phyloP scores from a whole-genome alignment of 2,888 invertebrate species.

The Nymphalis c-album region DNA sequence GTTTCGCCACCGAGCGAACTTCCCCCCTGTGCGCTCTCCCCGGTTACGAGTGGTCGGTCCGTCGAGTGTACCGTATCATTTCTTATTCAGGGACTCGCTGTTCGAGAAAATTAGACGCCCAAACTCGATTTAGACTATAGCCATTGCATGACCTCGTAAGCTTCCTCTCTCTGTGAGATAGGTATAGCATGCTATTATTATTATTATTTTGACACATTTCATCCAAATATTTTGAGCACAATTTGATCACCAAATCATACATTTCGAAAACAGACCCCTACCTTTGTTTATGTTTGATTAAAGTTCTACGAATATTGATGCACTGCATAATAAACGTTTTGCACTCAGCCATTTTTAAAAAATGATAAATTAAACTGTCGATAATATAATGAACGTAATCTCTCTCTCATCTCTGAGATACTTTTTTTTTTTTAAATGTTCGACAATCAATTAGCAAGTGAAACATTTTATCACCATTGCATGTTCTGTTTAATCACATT shows the following conservation, averaged over 20 bases:
- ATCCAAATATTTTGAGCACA: conserved; percentile 15
- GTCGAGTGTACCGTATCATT: conserved; percentile 10
- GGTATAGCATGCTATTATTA: conserved; percentile 13
- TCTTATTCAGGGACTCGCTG: conserved; percentile 32
- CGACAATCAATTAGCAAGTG: neutral
- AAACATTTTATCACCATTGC: neutral
- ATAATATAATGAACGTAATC: no score
- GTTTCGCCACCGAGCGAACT: no score
- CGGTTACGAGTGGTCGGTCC: no score
- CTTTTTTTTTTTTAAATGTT: no score
- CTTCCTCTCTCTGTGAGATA: conserved; percentile 27
- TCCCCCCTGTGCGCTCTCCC: no score
- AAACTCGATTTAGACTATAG: conserved; percentile 32
- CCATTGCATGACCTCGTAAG: conserved; percentile 35
- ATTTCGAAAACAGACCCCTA: no score
- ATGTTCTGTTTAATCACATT: neutral
- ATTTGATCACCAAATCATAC: neutral
- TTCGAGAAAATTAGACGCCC: conserved; percentile 29
- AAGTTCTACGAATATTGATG: no score
- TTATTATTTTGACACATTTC: conserved; percentile 14
- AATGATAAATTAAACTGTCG: no score
- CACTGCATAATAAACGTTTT: no score
- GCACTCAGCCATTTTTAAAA: no score
- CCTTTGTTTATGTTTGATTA: no score
- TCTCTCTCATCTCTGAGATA: no score